Conservation (phyloP, 1,140 invertebrate species). For the Vanessa atalanta region DNA sequence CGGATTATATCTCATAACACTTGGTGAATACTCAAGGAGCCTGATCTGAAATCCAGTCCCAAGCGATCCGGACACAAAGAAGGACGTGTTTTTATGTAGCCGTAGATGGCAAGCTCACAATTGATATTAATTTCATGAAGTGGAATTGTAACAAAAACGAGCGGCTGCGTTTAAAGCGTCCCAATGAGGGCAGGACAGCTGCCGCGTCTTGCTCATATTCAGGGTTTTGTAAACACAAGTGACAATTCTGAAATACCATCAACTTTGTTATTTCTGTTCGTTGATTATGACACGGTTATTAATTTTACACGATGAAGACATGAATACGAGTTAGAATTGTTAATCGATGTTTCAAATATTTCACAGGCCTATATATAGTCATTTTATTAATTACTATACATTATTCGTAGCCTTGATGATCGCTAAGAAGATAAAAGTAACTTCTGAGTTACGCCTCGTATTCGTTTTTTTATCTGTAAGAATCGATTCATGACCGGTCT, state of each 20-base stretch:
- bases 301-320: background rate
- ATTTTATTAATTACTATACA: too few species aligned
- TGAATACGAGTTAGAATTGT: too few species aligned
- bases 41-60: conserved; percentile 43
- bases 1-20: conserved; percentile 43
- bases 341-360: too few species aligned
- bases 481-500: too few species aligned
- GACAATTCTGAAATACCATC: conserved; percentile 36
- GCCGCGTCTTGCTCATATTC: conserved; percentile 7
- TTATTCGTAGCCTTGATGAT: too few species aligned
- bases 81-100: conserved; percentile 52
- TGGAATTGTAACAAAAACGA: conserved; percentile 57
- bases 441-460: too few species aligned
- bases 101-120: conserved; percentile 56
- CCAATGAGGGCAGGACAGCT: conserved; percentile 47
- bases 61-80: conserved; percentile 36
- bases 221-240: conserved; percentile 41
- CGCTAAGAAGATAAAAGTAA: too few species aligned
- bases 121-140: conserved; percentile 75
- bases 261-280: background rate
- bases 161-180: conserved; percentile 38
- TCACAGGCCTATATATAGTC: too few species aligned
- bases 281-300: background rate
- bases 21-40: conserved; percentile 53
- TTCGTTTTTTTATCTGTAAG: too few species aligned